Percentiles rank a stretch among this genome's conserved stretches.
Evolutionary conservation across 2,113 vertebrate genomes (phyloP).

Genomic region (Bucco capensis): DNA sequence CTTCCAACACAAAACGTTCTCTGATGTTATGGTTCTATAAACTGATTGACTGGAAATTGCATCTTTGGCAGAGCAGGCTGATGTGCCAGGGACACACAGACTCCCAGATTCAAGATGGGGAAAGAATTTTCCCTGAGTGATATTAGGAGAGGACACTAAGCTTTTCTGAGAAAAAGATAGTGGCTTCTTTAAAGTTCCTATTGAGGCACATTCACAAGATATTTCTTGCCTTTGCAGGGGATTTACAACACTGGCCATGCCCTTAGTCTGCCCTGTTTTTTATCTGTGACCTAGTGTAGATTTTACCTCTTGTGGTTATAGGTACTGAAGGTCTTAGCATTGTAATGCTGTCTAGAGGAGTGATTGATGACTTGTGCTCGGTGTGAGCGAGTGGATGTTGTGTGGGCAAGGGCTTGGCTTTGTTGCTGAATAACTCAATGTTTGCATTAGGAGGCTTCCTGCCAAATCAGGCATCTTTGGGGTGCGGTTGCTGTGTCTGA

Average conservation of each 20-base stretch:
- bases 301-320: not conserved
- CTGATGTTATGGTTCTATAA: not conserved
- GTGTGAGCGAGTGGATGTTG: not conserved
- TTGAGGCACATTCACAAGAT: not conserved
- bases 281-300: not conserved
- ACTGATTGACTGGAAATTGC: not conserved
- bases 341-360: not conserved
- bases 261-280: not conserved
- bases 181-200: not conserved
- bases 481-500: not conserved
- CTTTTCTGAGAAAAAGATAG: not conserved
- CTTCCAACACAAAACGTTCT: too few relatives aligned
- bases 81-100: not conserved
- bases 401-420: not conserved
- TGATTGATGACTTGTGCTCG: not conserved
- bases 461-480: not conserved
- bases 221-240: not conserved
- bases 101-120: rapidly evolving
- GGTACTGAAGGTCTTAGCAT: slow-evolving; percentile 23
- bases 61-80: not conserved
- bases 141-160: not conserved
- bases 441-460: not conserved
- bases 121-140: not conserved
- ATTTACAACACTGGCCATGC: not conserved
- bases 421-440: not conserved